These are phyloP conservation scores for Miichthys miiuy DNA, from an alignment of 2,797 vertebrate genomes.

Conservation along the genomic window DNA sequence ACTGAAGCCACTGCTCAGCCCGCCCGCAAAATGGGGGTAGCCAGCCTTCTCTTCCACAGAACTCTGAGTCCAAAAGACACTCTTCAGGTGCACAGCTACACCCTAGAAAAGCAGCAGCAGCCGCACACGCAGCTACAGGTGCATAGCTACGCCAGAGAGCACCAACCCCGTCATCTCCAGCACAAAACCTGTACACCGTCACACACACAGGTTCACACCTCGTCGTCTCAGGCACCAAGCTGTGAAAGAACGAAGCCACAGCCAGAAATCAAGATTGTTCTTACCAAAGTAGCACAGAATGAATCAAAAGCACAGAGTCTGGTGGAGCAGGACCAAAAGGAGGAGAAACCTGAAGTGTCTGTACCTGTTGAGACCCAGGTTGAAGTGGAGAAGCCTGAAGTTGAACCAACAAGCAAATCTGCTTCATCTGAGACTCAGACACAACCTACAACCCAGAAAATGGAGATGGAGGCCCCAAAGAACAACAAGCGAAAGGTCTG, in stretches of 20 bases:
- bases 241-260: slow-evolving; percentile 29
- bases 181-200: slow-evolving; percentile 44
- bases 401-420: slow-evolving; percentile 37
- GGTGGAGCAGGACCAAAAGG: slow-evolving; percentile 19
- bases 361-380: slow-evolving; percentile 31
- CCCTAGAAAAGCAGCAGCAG: slow-evolving; percentile 81
- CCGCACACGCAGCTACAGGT: slow-evolving; percentile 84
- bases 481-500: slow-evolving; percentile 79
- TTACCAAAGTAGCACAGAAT: slow-evolving; percentile 18
- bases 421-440: slow-evolving; percentile 6
- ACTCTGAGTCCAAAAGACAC: slow-evolving; percentile 87
- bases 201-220: slow-evolving; percentile 28
- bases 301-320: slow-evolving; percentile 17
- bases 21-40: slow-evolving; percentile 87
- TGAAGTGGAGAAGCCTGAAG: slow-evolving; percentile 71
- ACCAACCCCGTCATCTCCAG: slow-evolving; percentile 73
- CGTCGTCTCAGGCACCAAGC: slow-evolving; percentile 15
- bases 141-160: slow-evolving; percentile 83
- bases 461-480: slow-evolving; percentile 61
- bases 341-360: slow-evolving; percentile 17
- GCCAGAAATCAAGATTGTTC: slow-evolving; percentile 27
- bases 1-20: slow-evolving; percentile 56
- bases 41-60: slow-evolving; percentile 87
- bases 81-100: slow-evolving; percentile 90
- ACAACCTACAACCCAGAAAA: slow-evolving; percentile 19